A percentile compares a stretch with the other conserved stretches of the same genome.
These are phyloP conservation scores for Brachionus plicatilis DNA, from an alignment of 1,140 invertebrate genomes.

Conservation along the genomic window DNA sequence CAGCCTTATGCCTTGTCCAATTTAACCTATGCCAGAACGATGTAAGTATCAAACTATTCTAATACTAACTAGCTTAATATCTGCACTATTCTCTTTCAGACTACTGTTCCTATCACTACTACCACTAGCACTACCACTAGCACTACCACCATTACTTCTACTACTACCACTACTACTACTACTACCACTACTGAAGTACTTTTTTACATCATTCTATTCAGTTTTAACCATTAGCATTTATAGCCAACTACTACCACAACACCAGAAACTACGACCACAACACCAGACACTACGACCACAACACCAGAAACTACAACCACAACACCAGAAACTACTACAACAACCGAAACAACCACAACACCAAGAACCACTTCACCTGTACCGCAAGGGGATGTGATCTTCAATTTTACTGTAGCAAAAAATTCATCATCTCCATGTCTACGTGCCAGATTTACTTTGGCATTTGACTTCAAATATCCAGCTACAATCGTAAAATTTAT, in stretches of 20 bases:
- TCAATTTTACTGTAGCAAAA: constrained; percentile 10
- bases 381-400: not conserved
- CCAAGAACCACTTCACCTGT: not conserved
- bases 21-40: not conserved
- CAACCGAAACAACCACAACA: not conserved
- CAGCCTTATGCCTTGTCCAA: not conserved
- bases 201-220: not conserved
- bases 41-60: not conserved
- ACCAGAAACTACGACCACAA: no score
- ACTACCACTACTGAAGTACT: not conserved
- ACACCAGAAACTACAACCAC: not conserved
- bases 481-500: not conserved
- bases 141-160: not conserved
- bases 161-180: not conserved
- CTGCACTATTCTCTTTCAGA: not conserved
- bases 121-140: not conserved
- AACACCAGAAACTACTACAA: no score
- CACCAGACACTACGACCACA: not conserved
- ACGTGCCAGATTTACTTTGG: constrained; percentile 11
- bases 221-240: not conserved
- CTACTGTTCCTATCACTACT: not conserved
- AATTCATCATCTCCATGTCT: constrained; percentile 22
- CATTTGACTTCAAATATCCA: constrained; percentile 3
- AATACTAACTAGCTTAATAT: not conserved
- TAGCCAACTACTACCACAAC: not conserved